Conservation (phyloP, 2,888 invertebrate genomes). For the Himalopsyche japonica region DNA sequence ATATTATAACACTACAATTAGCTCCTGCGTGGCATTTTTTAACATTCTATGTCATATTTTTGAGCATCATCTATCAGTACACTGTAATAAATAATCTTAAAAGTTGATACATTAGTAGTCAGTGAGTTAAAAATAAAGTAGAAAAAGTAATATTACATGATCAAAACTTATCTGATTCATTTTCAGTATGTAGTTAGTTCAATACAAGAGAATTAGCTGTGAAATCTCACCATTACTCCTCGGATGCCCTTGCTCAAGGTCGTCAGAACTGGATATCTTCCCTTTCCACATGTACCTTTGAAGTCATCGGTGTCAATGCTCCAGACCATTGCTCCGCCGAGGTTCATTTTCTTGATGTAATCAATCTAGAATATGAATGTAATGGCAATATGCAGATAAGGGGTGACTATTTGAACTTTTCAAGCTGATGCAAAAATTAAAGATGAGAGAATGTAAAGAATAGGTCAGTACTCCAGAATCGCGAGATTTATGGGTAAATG, state of each 20-base stretch:
- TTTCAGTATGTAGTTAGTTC: too few relatives aligned
- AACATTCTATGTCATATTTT: too few relatives aligned
- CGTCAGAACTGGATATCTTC: slow-evolving; percentile 18
- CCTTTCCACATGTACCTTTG: slow-evolving; percentile 51
- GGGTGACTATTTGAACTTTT: not conserved
- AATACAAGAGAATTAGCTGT: not conserved
- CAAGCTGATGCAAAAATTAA: not conserved
- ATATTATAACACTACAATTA: too few relatives aligned
- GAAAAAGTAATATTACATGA: too few relatives aligned
- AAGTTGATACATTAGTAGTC: too few relatives aligned
- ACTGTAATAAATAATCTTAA: too few relatives aligned
- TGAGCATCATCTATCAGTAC: too few relatives aligned
- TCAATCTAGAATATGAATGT: slow-evolving; percentile 45
- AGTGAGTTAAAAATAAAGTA: too few relatives aligned
- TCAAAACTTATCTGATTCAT: too few relatives aligned
- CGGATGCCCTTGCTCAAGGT: slow-evolving; percentile 37
- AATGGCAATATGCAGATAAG: not conserved
- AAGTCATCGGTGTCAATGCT: slow-evolving; percentile 66
- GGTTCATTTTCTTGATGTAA: slow-evolving; percentile 47
- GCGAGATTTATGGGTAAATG: too few relatives aligned
- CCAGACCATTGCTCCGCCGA: slow-evolving; percentile 66
- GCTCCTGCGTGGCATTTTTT: too few relatives aligned
- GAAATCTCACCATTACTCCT: not conserved
- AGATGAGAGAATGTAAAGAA: not conserved
- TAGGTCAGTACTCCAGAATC: too few relatives aligned